phyloP scores from a whole-genome alignment of 2,113 vertebrate genomes.

The Fulmarus glacialis region DNA sequence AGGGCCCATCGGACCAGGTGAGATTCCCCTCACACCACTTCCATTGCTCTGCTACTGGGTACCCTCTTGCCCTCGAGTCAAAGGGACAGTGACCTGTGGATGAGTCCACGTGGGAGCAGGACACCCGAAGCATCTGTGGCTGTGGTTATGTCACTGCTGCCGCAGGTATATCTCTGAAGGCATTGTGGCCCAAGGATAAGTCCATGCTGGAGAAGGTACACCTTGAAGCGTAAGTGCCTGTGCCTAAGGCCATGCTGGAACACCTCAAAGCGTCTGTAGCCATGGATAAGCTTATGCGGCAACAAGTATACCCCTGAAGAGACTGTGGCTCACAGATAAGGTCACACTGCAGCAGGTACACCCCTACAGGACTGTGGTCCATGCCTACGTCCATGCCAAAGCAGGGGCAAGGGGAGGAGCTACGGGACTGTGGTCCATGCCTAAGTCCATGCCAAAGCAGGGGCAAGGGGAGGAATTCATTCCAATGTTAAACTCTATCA shows the following conservation, averaged over 20 bases:
- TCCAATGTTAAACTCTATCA: neutral
- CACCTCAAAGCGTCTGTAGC: neutral
- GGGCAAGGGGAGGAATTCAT: neutral
- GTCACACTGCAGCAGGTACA: neutral
- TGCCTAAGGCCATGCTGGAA: too few species aligned
- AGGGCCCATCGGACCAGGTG: neutral
- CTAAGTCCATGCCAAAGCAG: neutral
- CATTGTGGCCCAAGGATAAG: too few species aligned
- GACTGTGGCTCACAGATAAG: neutral
- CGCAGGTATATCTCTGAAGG: neutral
- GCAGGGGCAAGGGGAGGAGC: neutral
- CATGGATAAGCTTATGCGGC: neutral
- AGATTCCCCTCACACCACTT: neutral
- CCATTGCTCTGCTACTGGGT: neutral
- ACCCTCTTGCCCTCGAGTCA: neutral
- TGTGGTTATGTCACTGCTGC: neutral
- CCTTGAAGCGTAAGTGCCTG: neutral
- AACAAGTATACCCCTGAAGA: neutral
- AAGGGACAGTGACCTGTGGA: neutral
- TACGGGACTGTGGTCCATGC: neutral
- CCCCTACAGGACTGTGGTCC: neutral
- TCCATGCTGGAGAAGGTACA: neutral
- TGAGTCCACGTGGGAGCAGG: neutral
- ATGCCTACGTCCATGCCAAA: neutral
- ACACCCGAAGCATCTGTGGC: neutral